A percentile compares a stretch with the other conserved stretches of the same genome.
Conservation (phyloP, 2,113 vertebrate species). For the Anoplopoma fimbria region DNA sequence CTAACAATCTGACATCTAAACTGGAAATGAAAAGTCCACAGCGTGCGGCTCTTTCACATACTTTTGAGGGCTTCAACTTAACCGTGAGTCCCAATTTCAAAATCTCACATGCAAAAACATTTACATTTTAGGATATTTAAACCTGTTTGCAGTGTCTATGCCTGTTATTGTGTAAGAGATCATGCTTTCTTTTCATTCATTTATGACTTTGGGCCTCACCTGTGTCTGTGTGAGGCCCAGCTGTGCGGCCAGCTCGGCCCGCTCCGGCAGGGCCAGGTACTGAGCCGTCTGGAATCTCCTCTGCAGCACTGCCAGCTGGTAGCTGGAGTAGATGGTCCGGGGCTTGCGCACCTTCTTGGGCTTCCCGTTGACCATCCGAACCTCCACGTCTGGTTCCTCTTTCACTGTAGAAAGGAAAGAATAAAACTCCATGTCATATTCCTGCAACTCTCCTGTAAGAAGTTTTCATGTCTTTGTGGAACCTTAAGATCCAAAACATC, state of each 20-base stretch:
- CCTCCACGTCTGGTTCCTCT: slow-evolving; percentile 92
- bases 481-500: not conserved
- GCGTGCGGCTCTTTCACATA: not conserved
- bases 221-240: slow-evolving; percentile 96
- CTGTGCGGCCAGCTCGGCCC: slow-evolving; percentile 92
- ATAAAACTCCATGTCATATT: not conserved
- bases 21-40: not conserved
- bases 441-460: not conserved
- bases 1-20: not conserved
- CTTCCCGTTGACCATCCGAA: slow-evolving; percentile 95
- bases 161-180: not conserved
- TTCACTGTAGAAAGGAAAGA: slow-evolving; percentile 80
- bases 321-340: slow-evolving; percentile 95
- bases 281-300: slow-evolving; percentile 94
- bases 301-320: slow-evolving; percentile 93
- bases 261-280: slow-evolving; percentile 93
- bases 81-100: not conserved
- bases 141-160: not conserved
- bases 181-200: not conserved
- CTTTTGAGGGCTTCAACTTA: not conserved
- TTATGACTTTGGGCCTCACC: slow-evolving; percentile 76
- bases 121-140: not conserved
- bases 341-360: slow-evolving; percentile 96
- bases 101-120: not conserved
- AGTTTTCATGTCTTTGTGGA: not conserved